Base-by-base conservation (phyloP, 2,888 invertebrate genomes). In the Sycophila texana region DNA sequence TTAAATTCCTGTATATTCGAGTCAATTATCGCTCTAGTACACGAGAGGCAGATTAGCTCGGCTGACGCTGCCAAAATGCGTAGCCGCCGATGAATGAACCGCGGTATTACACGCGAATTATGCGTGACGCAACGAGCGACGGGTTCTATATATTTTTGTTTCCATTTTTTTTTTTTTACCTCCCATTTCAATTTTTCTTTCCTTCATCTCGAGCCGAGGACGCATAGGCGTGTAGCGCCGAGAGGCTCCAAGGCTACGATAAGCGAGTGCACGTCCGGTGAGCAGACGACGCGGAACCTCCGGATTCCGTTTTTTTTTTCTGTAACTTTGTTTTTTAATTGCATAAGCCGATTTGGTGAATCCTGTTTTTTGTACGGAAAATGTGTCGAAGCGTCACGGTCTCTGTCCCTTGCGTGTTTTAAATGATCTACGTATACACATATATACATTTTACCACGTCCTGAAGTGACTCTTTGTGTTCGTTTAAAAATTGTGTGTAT, bases 281-380 rank as follows among this genome's bases (percentile, higher is more conserved):
- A 55, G 51, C 47, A 61, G 60, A 10, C 75, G 58, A 58, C 26
- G 66, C 74, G 74, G 74, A 75, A 75, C 67, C 55, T 55, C 55
- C n/a, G 2, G 14, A 10, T 20, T 20, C 12, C 49, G 67, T 58
- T 66, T 47, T 18, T 67, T 65, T 60, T 67, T 16, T 20, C 18
- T 7, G 13, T 18, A 47, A 4, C 22, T 57, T 55, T 58, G 49
- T 73, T 63, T 73, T n/a, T 7, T 26, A 74, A 74, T 73, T 73
- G 53, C 73, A 53, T 63, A 73, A 73, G 51, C 49, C 39, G 57
- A 74, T 66, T 73, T 51, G 14, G 26, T 18, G 63, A 73, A 53
- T 61, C 61, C 72, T 61, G 61, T 63, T 39, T 63, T 18, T 58
- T 72, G 61, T 72, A n/a, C 30, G 22, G 16, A n/a, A n/a, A 53